Base-by-base conservation (phyloP, 1,140 invertebrate genomes). In the Reticulitermes speratus region DNA sequence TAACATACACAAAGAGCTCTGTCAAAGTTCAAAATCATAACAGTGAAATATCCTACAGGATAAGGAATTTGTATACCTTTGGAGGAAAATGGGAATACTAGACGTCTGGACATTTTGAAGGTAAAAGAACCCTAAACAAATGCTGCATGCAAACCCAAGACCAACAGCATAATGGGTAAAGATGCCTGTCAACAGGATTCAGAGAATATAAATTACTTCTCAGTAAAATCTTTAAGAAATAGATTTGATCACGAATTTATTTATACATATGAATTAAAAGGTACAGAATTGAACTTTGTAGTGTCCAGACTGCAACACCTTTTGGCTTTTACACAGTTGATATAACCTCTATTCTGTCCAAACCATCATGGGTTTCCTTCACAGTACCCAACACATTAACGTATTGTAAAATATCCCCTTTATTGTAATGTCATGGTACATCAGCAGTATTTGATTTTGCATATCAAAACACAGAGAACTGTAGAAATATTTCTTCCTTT, bases 161-260 rank as follows among this genome's bases (percentile, higher is more conserved):
- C 45, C 14, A 48, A 48, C 9, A 65, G 59, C 25, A 65, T 65
- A 23, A 65, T 65, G 21, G 19, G 1, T 65, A n/a, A 65, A n/a
- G 21, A 65, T 65, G 45, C 45, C 19, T 65, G 25, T 19, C 6
- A 19, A 75, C 8, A 30, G 65, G 65, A 75, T 25, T 75, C 65
- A 75, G 2, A 75, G 65, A 75, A 75, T 11, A 65, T 65, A 65
- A n/a, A 65, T 19, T 11, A 8, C 32, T 83, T 38, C 44, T 0
- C 8, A 83, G 8, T 38, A 44, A 59, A 69, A 85, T 65, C 25
- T n/a, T 65, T n/a, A 44, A 82, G 45, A 44, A 86, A 38, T 84
- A 85, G 48, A 86, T 86, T 86, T 87, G 86, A 86, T 87, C 87
- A 87, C 87, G 86, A 87, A 86, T 87, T 87, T 87, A 87, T 87